Evolutionary conservation across 2,888 invertebrate genomes (phyloP), one percentile per base, ranked within the genome.

Genomic region (Drosophila paramelanica): DNA sequence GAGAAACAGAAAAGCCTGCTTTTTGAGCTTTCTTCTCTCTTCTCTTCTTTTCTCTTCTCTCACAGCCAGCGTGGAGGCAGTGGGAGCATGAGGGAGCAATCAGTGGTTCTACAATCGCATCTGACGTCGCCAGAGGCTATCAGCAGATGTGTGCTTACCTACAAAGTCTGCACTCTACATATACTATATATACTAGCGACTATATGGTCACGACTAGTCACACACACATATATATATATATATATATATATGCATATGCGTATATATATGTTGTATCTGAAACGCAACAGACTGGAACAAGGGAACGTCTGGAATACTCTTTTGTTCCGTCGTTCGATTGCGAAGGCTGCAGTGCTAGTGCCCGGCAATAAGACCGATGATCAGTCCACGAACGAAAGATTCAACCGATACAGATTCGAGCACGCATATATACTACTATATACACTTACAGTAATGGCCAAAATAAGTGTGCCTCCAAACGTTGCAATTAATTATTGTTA

Each of bases 311-410:
- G 53, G 53, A 53, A 43, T 14, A 23, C 11, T n/a, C 53, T 33
- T 42, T 53, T 43, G 53, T 53, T 53, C 53, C 58, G 53, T 33
- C 71, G 57, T 71, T 71, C 57, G 39, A 62, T 57, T 57, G 71
- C 62, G 20, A 43, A 42, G 53, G 53, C 53, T 23, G 53, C 42
- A 53, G 33, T 20, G 41, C 41, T 17, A 41, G 41, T 17, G 41
- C 10, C 41, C 41, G 41, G 42, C 42, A 33, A 43, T 53, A 53
- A 42, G 42, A 23, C 17, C 23, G 20, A 33, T 6, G 20, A 42
- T 6, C 42, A 23, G 5, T 39, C 23, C 42, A 36, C 36, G 36
- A 23, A 23, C 23, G 23, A 3, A 23, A 23, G 4, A 23, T 0
- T 23, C 23, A 5, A 31, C 1, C 31, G 27, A 27, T 27, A 27